Conservation (phyloP, 2,888 invertebrate genomes). For the Cheilosia grossa region DNA sequence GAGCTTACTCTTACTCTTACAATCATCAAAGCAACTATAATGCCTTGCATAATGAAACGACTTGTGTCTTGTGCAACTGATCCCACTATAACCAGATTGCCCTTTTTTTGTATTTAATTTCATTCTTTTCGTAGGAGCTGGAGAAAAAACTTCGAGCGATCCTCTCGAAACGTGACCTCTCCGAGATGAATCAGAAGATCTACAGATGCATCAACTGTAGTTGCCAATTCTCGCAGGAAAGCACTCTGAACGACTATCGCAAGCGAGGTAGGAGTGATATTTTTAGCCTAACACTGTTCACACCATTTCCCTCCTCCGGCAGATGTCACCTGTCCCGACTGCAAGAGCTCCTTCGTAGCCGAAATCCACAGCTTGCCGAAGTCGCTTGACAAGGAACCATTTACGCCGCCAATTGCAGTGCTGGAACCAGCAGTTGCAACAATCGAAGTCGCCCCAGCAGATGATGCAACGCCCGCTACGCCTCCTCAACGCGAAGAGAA, state of each 20-base stretch:
- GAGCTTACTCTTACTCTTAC: no score
- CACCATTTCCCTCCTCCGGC: neutral
- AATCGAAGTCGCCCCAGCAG: constrained; percentile 2
- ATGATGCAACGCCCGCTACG: neutral
- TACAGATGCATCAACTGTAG: constrained; percentile 87
- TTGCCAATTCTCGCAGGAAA: constrained; percentile 85
- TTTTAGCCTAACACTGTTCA: neutral
- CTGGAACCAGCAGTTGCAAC: constrained; percentile 1
- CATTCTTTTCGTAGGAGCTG: constrained; percentile 81
- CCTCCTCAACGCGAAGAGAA: constrained; percentile 24
- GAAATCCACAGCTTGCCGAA: constrained; percentile 80
- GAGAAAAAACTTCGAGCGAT: constrained; percentile 83
- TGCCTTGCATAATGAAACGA: no score
- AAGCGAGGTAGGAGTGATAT: constrained; percentile 76
- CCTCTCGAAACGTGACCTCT: constrained; percentile 83
- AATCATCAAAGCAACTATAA: no score
- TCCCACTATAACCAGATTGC: no score
- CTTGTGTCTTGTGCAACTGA: no score
- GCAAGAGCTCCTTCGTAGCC: constrained; percentile 85
- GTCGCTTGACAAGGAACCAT: constrained; percentile 76
- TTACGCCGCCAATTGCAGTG: neutral
- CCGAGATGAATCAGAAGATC: constrained; percentile 84
- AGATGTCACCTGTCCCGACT: constrained; percentile 85
- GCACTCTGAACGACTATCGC: constrained; percentile 76
- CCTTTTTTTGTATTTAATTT: no score